Conservation (phyloP, 2,888 invertebrate species). For the Hypsopygia costalis region DNA sequence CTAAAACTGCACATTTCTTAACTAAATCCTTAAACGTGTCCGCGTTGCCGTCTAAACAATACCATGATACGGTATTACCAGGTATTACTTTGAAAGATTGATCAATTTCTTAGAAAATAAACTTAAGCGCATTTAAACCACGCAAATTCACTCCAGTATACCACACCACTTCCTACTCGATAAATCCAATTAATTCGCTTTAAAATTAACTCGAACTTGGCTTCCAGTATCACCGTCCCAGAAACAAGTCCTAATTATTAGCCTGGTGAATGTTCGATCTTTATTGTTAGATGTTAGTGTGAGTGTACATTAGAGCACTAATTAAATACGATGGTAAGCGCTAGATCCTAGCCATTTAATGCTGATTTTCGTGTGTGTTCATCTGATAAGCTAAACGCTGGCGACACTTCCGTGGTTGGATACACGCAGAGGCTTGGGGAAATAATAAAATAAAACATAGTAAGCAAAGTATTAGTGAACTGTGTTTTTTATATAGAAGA, state of each 20-base stretch:
- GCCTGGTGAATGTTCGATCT: constrained; percentile 65
- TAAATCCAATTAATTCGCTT: constrained; percentile 62
- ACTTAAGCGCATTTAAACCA: constrained; percentile 9
- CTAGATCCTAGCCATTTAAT: constrained; percentile 57
- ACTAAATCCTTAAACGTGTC: neutral
- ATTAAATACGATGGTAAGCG: constrained; percentile 54
- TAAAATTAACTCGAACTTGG: constrained; percentile 52
- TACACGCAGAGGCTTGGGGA: too few relatives aligned
- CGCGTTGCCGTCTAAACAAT: too few relatives aligned
- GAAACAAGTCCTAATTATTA: constrained; percentile 70
- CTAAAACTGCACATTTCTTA: neutral
- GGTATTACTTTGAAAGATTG: constrained; percentile 1
- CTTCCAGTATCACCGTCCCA: constrained; percentile 53
- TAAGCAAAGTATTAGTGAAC: too few relatives aligned
- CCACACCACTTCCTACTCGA: constrained; percentile 48
- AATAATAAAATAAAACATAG: too few relatives aligned
- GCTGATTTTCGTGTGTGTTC: constrained; percentile 70
- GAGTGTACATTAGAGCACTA: constrained; percentile 54
- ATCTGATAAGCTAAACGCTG: constrained; percentile 51
- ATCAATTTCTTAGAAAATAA: constrained; percentile 3
- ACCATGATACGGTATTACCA: too few relatives aligned
- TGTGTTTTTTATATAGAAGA: too few relatives aligned
- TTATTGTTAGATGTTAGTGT: constrained; percentile 64
- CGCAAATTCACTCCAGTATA: constrained; percentile 7
- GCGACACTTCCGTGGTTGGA: constrained; percentile 20